Base-by-base conservation (phyloP, 2,888 invertebrate genomes). In the Dilophus febrilis region DNA sequence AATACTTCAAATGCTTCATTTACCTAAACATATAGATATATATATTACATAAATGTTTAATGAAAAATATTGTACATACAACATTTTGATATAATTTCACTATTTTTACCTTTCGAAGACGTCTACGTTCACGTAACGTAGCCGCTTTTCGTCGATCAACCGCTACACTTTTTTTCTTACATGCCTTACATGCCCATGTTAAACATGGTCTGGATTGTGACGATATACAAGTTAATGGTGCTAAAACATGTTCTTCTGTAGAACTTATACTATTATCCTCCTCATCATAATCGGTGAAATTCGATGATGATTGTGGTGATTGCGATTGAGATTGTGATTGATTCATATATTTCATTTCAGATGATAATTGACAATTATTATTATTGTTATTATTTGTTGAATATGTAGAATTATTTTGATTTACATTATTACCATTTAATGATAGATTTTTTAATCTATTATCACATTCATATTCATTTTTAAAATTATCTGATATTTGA, bases 1-100 rank as follows among this genome's bases (percentile, higher is more conserved):
- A 98, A 65, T 45, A 88, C 76, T 63, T 98, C 97, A 60, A 97
- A 98, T 1, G 97, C 97, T 61, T 98, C 97, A 62, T 98, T 98
- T 43, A 94, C 94, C 85, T 88, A 60, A 3, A 56, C 11, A 7
- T 4, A 30, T 22, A 22, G 4, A 22, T 22, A 22, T 22, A 22
- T 22, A 22, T 22, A 22, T 22, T 22, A 22, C 8, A 22, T 22
- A 22, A 6, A 22, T 22, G 22, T 22, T 6, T 6, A 22, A 22
- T 22, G 22, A 22, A 22, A 22, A 22, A 22, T 22, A 8, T 22
- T 22, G 22, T 6, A 22, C 4, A 22, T 22, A 6, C 19, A 11
- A 35, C 10, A 31, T 16, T 14, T 13, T 35, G 35, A 37, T 37
- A 19, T 19, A 31, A 3, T 27, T 13, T 10, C 12, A 22, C 22